Percentiles rank a stretch among this genome's conserved stretches.
These are phyloP conservation scores for Daphoenositta chrysoptera DNA, from an alignment of 2,113 vertebrate genomes.

Conservation along the genomic window DNA sequence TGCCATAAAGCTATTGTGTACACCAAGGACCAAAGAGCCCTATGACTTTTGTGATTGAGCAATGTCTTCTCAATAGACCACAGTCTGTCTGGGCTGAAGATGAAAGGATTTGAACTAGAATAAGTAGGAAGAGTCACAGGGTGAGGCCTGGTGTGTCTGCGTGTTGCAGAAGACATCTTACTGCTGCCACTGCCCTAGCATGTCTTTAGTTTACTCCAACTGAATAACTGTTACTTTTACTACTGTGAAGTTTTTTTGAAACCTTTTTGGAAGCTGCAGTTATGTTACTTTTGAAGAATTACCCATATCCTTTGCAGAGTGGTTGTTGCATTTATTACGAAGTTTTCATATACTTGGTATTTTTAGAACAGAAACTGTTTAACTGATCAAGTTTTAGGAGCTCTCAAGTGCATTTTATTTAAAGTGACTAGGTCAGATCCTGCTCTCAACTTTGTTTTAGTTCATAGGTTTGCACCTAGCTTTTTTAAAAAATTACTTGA, in stretches of 20 bases:
- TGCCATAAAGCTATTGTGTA: not conserved
- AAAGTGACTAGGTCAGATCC: not conserved
- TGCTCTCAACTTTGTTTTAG: not conserved
- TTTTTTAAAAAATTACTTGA: not conserved
- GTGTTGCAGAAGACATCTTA: not conserved
- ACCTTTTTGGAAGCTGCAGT: not conserved
- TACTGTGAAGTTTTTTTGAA: not conserved
- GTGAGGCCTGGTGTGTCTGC: not conserved
- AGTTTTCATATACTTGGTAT: not conserved
- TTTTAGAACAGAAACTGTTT: not conserved
- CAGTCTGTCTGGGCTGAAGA: not conserved
- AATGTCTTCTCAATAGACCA: not conserved
- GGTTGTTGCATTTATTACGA: not conserved
- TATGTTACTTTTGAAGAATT: not conserved
- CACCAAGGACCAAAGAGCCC: not conserved
- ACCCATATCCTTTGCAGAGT: not conserved
- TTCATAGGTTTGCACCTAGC: not conserved
- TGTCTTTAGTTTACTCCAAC: not conserved
- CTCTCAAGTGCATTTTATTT: not conserved
- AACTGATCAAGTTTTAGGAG: not conserved
- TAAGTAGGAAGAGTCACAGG: not conserved
- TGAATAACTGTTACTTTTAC: not conserved
- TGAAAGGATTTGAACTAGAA: not conserved
- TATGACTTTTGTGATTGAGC: not conserved
- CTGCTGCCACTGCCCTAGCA: rapidly evolving